phyloP scores from a whole-genome alignment of 2,888 invertebrate genomes.

The Pharmacophagus antenor region DNA sequence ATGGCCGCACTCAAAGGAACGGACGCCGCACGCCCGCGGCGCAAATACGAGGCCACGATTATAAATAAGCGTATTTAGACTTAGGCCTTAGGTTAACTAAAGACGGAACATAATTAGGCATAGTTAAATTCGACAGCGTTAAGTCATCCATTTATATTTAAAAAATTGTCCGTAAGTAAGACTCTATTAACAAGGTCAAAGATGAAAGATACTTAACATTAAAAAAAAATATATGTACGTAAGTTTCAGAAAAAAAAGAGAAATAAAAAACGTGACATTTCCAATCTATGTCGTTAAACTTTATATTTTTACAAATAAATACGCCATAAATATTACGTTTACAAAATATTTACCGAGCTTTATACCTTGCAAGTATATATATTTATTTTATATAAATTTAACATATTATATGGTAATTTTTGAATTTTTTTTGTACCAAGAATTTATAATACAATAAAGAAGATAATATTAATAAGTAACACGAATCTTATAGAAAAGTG shows the following conservation, averaged over 20 bases:
- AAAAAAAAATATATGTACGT: too few relatives aligned
- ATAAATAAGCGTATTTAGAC: conserved; percentile 76
- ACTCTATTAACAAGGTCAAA: not conserved
- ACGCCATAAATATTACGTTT: too few relatives aligned
- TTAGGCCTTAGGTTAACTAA: conserved; percentile 27
- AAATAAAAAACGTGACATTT: too few relatives aligned
- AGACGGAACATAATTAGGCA: conserved; percentile 25
- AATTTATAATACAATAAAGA: not conserved
- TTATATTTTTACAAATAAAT: too few relatives aligned
- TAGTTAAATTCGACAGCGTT: conserved; percentile 14
- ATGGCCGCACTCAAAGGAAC: conserved; percentile 73
- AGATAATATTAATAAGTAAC: not conserved
- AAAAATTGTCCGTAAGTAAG: not conserved
- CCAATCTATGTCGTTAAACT: too few relatives aligned
- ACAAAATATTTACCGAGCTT: too few relatives aligned
- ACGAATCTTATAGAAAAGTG: conserved; percentile 6
- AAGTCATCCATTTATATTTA: not conserved
- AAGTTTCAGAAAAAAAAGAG: too few relatives aligned
- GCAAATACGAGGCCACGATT: conserved; percentile 60
- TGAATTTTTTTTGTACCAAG: not conserved
- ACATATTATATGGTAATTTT: too few relatives aligned
- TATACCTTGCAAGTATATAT: too few relatives aligned
- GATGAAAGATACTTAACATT: not conserved
- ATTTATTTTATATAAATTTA: too few relatives aligned
- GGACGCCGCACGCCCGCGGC: conserved; percentile 68